Base-by-base conservation (phyloP, 2,113 vertebrate species). In the Dipodomys merriami region DNA sequence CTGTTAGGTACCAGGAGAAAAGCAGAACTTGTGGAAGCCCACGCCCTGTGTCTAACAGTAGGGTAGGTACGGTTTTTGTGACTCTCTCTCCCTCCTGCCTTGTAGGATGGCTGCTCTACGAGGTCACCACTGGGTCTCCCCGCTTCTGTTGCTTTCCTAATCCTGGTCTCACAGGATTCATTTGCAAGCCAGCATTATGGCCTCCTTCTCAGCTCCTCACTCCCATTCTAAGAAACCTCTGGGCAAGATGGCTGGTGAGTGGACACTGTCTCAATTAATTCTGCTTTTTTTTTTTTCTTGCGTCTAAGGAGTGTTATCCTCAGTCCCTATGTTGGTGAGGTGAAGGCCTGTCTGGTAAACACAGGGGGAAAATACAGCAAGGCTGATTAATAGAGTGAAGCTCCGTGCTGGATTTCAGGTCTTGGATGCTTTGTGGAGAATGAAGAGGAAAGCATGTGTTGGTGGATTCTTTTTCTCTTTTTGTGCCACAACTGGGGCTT, bases 161-260 rank as follows among this genome's bases (percentile, higher is more conserved):
- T 96, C 88, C 76, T 77, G 71, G 80, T 57, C 88, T 95, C 92
- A 71, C 39, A 23, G 72, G 82, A 80, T 82, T 90, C 33, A 72
- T 76, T 83, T 44, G 20, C 76, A 96, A 62, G 65, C 89, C 77
- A n/a, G 29, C 13, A n/a, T 71, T 16, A 95, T 95, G 96, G 86
- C 91, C 62, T 94, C 94, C 72, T 30, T 57, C 68, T 46, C 96
- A 64, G 57, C 71, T 80, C 57, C 92, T 79, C 11, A 11, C 15
- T 86, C 94, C 16, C 62, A 25, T 64, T 62, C 95, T 33, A 96
- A 46, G 94, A 96, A 96, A 49, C 92, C 94, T 72, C 53, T 83
- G 83, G 89, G 68, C 78, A 96, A 65, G 71, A 94, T 96, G 94
- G 86, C 92, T 89, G 96, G 96, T 96, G 89, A 96, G 96, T 95